These are phyloP conservation scores for Agriopis marginaria DNA, from an alignment of 2,888 invertebrate genomes.

Conservation along the genomic window DNA sequence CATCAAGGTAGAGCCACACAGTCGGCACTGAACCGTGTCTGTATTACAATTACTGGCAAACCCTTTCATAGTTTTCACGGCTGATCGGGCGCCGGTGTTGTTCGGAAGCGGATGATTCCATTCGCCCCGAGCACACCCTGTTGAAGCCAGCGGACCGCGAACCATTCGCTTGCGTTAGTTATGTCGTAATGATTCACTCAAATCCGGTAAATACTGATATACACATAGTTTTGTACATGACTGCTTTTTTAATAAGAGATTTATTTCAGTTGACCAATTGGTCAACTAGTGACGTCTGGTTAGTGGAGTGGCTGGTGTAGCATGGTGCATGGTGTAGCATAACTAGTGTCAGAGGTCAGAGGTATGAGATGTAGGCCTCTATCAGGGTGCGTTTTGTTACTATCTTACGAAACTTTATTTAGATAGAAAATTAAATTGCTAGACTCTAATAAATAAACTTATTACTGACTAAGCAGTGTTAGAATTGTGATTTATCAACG, in stretches of 20 bases:
- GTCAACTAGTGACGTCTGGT: no score
- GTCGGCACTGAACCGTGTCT: slow-evolving; percentile 37
- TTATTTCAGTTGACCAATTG: not conserved
- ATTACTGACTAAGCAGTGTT: no score
- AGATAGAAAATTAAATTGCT: no score
- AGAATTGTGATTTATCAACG: no score
- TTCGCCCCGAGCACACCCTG: slow-evolving; percentile 54
- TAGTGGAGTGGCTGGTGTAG: no score
- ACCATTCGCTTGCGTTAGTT: slow-evolving; percentile 35
- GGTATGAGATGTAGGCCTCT: no score
- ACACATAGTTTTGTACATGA: slow-evolving; percentile 6
- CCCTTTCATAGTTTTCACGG: slow-evolving; percentile 44
- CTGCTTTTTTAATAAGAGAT: not conserved
- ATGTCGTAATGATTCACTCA: slow-evolving; percentile 31
- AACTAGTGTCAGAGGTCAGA: no score
- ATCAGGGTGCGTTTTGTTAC: no score
- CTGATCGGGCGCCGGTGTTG: slow-evolving; percentile 43
- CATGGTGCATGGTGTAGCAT: no score
- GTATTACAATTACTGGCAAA: slow-evolving; percentile 44
- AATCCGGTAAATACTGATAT: slow-evolving; percentile 17
- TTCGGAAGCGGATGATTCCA: slow-evolving; percentile 62
- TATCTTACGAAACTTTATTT: no score
- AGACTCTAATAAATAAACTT: no score
- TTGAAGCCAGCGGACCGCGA: slow-evolving; percentile 38
- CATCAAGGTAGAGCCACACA: slow-evolving; percentile 11